phyloP scores from a whole-genome alignment of 2,113 vertebrate species.

The Myodes glareolus region DNA sequence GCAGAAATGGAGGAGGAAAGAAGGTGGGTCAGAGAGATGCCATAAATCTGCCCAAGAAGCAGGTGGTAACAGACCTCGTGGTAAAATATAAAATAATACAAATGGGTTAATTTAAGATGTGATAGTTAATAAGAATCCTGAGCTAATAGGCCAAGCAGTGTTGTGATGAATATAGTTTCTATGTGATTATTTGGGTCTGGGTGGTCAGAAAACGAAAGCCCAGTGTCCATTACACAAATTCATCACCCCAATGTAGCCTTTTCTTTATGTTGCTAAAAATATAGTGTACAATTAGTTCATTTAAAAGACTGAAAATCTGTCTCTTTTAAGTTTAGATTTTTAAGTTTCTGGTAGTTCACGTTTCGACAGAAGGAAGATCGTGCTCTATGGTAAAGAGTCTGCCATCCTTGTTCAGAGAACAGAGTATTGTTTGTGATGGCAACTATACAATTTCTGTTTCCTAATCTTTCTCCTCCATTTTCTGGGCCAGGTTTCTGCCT shows the following conservation, averaged over 20 bases:
- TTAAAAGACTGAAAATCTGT: slow-evolving; percentile 41
- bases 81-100: too few relatives aligned
- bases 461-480: slow-evolving; percentile 70
- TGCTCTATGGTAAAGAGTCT: background rate
- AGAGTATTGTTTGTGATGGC: slow-evolving; percentile 53
- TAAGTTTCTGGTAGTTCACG: slow-evolving; percentile 52
- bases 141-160: too few relatives aligned
- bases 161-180: too few relatives aligned
- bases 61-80: too few relatives aligned
- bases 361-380: slow-evolving; percentile 31
- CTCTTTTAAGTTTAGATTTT: slow-evolving; percentile 55
- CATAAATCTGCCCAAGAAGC: too few relatives aligned
- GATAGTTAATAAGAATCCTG: too few relatives aligned
- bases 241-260: background rate
- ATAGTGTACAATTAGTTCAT: slow-evolving; percentile 31
- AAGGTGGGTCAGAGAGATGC: too few relatives aligned
- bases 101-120: too few relatives aligned
- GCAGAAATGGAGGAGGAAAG: too few relatives aligned
- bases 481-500: slow-evolving; percentile 58
- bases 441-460: slow-evolving; percentile 64
- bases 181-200: too few relatives aligned
- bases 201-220: too few relatives aligned
- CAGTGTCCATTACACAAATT: background rate
- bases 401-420: slow-evolving; percentile 15
- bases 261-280: slow-evolving; percentile 39